Evolutionary conservation across 2,113 vertebrate species (phyloP), one percentile per base, ranked within the genome.

Genomic region (Mixornis gularis): DNA sequence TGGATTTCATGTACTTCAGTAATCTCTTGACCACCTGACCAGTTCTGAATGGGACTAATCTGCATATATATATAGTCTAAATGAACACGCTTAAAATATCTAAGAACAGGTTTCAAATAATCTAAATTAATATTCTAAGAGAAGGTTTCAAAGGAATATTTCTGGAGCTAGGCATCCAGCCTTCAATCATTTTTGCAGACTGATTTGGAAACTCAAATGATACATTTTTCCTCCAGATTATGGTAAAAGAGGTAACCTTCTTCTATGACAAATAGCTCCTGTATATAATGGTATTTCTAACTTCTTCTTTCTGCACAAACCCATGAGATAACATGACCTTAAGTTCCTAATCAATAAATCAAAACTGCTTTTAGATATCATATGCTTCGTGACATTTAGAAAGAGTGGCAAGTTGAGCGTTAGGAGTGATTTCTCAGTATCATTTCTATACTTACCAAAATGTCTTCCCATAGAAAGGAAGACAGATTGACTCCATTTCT

Each of bases 321-420:
- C 76, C 72, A 30, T 93, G 76, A 93, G 79, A 56, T 59, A 91
- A 9, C 19, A 36, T 83, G 76, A 88, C 88, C 82, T 92, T 92
- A 83, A 79, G 17, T 74, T 88, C 60, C 44, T 88, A 90, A 92
- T 95, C 90, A 92, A 94, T 95, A 94, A 84, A 93, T 94, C 62
- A 91, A 79, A 90, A 55, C 27, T 90, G 13, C n/a, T 80, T 90
- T 90, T 83, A 85, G 77, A 7, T 88, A 78, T 74, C 60, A 46
- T 82, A 90, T 64, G 40, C 40, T 64, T 79, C 14, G 2, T 66
- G 87, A 88, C 69, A 92, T 85, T 93, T 95, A 77, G 52, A 66
- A 73, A 78, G 38, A 44, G 18, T 59, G 60, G 30, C 43, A 88
- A 78, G n/a, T 71, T 40, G 43, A 85, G 89, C 4, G 0, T 74